phyloP scores from a whole-genome alignment of 2,797 vertebrate genomes.

The Rhinophrynus dorsalis region DNA sequence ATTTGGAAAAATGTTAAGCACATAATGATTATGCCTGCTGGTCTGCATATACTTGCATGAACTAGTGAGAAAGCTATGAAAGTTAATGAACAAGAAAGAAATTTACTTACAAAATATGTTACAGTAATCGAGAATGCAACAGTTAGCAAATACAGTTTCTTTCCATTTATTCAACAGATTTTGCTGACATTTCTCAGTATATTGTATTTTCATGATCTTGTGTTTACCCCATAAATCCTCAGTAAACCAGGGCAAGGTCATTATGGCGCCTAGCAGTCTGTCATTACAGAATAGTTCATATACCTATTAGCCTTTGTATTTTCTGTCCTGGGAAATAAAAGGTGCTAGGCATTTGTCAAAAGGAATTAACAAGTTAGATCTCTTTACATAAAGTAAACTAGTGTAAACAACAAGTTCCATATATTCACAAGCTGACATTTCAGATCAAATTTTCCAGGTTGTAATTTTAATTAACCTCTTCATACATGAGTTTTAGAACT shows the following conservation, averaged over 20 bases:
- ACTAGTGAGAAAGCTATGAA: not conserved
- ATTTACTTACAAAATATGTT: conserved; percentile 40
- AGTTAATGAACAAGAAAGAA: conserved; percentile 25
- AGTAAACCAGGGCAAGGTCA: conserved; percentile 45
- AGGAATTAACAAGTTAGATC: conserved; percentile 25
- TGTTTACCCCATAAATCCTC: conserved; percentile 47
- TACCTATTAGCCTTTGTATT: conserved; percentile 35
- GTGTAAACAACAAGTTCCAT: conserved; percentile 23
- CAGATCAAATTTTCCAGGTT: not conserved
- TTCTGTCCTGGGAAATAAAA: conserved; percentile 39
- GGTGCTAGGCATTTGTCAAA: conserved; percentile 38
- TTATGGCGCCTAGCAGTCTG: conserved; percentile 51
- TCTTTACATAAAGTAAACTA: conserved; percentile 37
- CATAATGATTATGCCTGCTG: not conserved
- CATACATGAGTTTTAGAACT: not conserved
- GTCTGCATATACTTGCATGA: conserved; percentile 12
- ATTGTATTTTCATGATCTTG: conserved; percentile 29
- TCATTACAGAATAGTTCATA: conserved; percentile 42
- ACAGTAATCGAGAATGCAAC: conserved; percentile 41
- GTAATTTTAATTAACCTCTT: conserved; percentile 26
- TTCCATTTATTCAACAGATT: conserved; percentile 30
- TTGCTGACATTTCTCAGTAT: conserved; percentile 39
- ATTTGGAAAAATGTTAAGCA: conserved; percentile 1
- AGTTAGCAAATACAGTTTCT: conserved; percentile 19
- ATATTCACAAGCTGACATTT: conserved; percentile 3